Percentiles rank a stretch among this genome's conserved stretches.
Conservation (phyloP, 2,888 invertebrate genomes). For the Cephus nigrinus region DNA sequence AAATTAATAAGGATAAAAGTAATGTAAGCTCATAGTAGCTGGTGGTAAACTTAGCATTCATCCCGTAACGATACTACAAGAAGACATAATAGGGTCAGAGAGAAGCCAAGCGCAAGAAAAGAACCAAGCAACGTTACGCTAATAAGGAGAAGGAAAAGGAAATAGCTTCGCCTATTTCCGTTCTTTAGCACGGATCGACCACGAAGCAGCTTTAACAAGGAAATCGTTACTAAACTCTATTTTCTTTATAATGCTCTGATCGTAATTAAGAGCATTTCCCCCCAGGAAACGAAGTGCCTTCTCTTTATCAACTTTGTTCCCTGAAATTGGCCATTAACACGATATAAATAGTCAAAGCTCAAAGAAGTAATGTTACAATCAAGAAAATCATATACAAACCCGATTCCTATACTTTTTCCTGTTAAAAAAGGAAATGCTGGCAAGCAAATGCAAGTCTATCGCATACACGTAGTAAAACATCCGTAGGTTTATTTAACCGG, state of each 20-base stretch:
- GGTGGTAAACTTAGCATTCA: neutral
- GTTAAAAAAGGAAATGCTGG: neutral
- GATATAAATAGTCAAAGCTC: neutral
- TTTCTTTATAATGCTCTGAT: conserved; percentile 16
- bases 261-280: conserved; percentile 19
- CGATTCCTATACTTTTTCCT: neutral
- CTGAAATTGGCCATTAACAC: neutral
- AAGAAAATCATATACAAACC: neutral
- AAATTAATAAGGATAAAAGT: neutral
- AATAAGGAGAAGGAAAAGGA: conserved; percentile 3
- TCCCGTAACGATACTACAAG: neutral
- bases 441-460: neutral
- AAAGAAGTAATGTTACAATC: neutral
- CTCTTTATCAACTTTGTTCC: neutral
- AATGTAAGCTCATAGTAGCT: neutral
- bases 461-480: neutral
- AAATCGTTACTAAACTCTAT: conserved; percentile 23
- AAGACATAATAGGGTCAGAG: conserved; percentile 46
- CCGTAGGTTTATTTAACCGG: neutral
- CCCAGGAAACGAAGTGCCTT: neutral
- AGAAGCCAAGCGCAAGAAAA: conserved; percentile 37
- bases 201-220: conserved; percentile 10
- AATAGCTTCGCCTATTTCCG: neutral
- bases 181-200: conserved; percentile 3
- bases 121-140: neutral